These are phyloP conservation scores for Tyto alba DNA, from an alignment of 2,113 vertebrate genomes.

Conservation along the genomic window DNA sequence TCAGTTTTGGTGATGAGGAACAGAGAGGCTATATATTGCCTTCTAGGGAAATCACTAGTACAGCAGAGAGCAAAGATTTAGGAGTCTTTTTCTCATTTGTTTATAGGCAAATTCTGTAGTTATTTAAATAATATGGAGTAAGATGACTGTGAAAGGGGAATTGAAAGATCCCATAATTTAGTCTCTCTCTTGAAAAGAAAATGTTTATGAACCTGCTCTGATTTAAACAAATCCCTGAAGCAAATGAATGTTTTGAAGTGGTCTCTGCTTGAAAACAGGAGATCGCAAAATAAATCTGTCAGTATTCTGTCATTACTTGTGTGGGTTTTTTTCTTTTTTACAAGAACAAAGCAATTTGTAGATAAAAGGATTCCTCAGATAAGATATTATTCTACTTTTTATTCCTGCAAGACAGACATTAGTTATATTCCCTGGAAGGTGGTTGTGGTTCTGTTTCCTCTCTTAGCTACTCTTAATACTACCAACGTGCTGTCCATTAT, in stretches of 20 bases:
- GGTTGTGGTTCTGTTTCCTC: neutral
- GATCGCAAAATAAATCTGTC: neutral
- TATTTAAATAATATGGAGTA: neutral
- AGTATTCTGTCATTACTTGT: neutral
- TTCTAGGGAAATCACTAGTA: neutral
- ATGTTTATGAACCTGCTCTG: neutral
- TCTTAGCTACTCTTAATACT: neutral
- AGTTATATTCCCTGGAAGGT: neutral
- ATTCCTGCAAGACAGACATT: neutral
- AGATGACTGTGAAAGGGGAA: neutral
- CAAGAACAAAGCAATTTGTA: neutral
- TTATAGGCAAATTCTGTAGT: neutral
- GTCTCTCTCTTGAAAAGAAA: neutral
- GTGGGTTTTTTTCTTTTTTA: neutral
- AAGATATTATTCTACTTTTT: neutral
- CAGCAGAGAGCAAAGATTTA: neutral
- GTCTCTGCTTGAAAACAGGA: neutral
- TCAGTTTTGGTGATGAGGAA: neutral
- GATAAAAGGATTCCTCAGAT: neutral
- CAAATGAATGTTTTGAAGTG: neutral
- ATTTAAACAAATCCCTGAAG: neutral
- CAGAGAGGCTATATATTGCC: too few species aligned
- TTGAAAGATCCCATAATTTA: neutral
- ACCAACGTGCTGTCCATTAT: neutral
- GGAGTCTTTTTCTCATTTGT: neutral